These are phyloP conservation scores for Picathartes gymnocephalus DNA, from an alignment of 2,113 vertebrate species.

Conservation along the genomic window DNA sequence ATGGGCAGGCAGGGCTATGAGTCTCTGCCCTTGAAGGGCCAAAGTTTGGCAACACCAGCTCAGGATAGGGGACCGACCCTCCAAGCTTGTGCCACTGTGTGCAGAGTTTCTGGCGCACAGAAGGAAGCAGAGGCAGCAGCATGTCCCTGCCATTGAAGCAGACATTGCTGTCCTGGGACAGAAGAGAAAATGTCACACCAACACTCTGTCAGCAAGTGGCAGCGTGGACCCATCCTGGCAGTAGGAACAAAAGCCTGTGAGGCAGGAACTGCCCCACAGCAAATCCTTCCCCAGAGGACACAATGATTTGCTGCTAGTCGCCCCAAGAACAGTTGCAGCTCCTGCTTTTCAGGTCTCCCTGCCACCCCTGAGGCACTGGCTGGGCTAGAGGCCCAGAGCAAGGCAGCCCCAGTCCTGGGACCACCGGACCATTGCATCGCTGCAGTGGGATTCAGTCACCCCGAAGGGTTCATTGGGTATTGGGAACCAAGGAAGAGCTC, in stretches of 20 bases:
- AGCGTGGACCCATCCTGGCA: background rate
- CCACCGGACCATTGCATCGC: background rate
- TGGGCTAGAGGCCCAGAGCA: background rate
- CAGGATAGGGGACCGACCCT: rapidly evolving
- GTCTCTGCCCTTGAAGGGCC: background rate
- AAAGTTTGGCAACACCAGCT: background rate
- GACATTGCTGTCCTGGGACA: background rate
- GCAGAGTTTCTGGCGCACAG: background rate
- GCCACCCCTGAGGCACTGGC: background rate
- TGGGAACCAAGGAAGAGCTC: background rate
- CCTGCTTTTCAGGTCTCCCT: background rate
- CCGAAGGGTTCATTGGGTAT: background rate
- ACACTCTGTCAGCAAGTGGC: background rate
- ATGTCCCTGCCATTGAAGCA: rapidly evolving
- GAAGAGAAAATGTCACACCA: background rate
- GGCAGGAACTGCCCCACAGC: background rate
- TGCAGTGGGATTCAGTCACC: background rate
- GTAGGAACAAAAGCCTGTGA: background rate
- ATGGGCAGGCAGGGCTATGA: background rate
- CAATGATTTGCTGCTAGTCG: background rate
- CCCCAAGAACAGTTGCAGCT: background rate
- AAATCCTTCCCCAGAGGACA: background rate
- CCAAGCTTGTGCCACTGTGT: background rate
- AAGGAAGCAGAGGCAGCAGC: background rate
- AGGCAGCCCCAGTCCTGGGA: background rate